Conservation (phyloP, 2,113 vertebrate species). For the Marmota flaviventris region DNA sequence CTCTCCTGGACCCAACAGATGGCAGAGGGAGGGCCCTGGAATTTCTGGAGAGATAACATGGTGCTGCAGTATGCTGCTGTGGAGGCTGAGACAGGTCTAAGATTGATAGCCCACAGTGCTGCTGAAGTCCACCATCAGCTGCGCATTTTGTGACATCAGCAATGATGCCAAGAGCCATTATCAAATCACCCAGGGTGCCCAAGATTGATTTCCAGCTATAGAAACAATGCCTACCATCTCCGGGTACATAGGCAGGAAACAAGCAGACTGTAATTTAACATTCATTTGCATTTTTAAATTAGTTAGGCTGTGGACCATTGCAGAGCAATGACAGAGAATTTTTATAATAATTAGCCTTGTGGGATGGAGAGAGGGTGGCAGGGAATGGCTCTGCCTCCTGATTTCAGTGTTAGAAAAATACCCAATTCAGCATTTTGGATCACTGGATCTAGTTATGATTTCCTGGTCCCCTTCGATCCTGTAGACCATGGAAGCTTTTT, state of each 20-base stretch:
- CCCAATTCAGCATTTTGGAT: conserved; percentile 71
- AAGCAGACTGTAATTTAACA: conserved; percentile 83
- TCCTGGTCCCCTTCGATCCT: neutral
- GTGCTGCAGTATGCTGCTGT: conserved; percentile 56
- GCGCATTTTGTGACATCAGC: conserved; percentile 80
- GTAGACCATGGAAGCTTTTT: neutral
- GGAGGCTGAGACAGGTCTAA: conserved; percentile 62
- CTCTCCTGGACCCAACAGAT: neutral
- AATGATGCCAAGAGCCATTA: conserved; percentile 66
- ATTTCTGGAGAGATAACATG: conserved; percentile 48
- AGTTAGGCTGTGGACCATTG: conserved; percentile 87
- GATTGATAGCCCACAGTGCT: conserved; percentile 64
- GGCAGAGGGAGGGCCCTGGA: conserved; percentile 23
- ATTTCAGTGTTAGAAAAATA: conserved; percentile 70
- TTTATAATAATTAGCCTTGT: conserved; percentile 87
- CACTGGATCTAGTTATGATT: neutral
- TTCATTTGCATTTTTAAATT: conserved; percentile 91
- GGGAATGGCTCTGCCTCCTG: conserved; percentile 48
- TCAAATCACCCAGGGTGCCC: conserved; percentile 78
- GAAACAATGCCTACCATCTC: conserved; percentile 74
- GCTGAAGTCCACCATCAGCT: conserved; percentile 71
- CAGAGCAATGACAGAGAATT: conserved; percentile 88
- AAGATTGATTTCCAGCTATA: conserved; percentile 82
- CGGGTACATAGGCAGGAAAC: conserved; percentile 41
- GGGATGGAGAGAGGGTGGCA: conserved; percentile 62